Conservation (phyloP, 2,797 vertebrate genomes). For the Cacajao melanocephalus region DNA sequence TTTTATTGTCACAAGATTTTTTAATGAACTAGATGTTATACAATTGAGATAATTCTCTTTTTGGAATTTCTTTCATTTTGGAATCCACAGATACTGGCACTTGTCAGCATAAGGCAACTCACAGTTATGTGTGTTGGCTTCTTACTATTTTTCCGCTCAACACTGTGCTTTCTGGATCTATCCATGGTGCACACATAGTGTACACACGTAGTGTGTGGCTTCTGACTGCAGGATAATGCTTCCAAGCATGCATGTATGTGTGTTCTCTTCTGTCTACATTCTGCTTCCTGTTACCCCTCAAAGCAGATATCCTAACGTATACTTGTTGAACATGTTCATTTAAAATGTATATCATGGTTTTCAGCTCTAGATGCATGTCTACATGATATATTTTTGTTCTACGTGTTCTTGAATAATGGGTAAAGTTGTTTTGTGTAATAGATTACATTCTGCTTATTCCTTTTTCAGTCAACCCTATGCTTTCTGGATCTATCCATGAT, state of each 20-base stretch:
- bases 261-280: not conserved
- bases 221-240: not conserved
- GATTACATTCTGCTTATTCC: not conserved
- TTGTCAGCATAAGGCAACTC: not conserved
- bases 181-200: not conserved
- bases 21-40: not conserved
- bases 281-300: not conserved
- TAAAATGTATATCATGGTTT: not conserved
- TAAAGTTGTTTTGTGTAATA: not conserved
- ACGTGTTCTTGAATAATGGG: not conserved
- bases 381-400: not conserved
- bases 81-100: not conserved
- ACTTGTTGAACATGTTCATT: fast-evolving
- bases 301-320: not conserved
- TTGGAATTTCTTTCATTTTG: not conserved
- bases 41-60: not conserved
- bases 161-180: fast-evolving
- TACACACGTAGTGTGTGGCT: fast-evolving
- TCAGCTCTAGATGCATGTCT: not conserved
- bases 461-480: not conserved
- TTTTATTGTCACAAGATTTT: not conserved
- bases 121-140: fast-evolving
- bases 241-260: fast-evolving
- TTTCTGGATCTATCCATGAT: fast-evolving
- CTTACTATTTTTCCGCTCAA: not conserved